A percentile compares a stretch with the other conserved stretches of the same genome.
These are phyloP conservation scores for Rhopalosiphum padi DNA, from an alignment of 1,140 invertebrate genomes.

Conservation along the genomic window DNA sequence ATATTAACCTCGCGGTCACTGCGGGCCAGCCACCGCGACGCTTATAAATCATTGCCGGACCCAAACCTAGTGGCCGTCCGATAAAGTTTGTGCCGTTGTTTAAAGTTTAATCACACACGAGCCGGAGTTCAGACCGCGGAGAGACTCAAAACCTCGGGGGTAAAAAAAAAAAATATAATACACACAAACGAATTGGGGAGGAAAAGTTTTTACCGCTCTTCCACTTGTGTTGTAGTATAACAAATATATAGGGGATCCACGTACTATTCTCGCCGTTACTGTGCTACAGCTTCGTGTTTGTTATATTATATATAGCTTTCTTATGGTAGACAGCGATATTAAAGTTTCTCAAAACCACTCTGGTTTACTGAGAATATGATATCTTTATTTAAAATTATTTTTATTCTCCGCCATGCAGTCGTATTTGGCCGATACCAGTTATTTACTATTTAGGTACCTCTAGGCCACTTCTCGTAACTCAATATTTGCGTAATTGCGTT, in stretches of 20 bases:
- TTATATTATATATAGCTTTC: neutral
- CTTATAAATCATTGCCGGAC: neutral
- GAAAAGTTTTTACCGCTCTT: constrained; percentile 14
- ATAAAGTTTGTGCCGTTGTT: constrained; percentile 20
- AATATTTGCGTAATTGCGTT: neutral
- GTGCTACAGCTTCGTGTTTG: neutral
- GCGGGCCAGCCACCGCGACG: neutral
- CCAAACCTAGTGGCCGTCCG: neutral
- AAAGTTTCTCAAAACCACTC: constrained; percentile 16
- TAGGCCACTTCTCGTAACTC: neutral
- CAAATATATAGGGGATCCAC: neutral
- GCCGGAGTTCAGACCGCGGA: neutral
- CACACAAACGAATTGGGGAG: neutral
- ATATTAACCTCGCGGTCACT: neutral
- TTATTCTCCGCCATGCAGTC: neutral
- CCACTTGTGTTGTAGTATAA: neutral
- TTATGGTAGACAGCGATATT: neutral
- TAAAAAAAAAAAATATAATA: neutral
- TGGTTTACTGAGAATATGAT: neutral
- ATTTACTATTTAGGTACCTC: neutral
- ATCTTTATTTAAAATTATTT: constrained; percentile 35
- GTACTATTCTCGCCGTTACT: neutral
- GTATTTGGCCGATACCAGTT: neutral
- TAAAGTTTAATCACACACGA: constrained; percentile 18
- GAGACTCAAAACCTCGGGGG: neutral